phyloP scores from a whole-genome alignment of 2,113 vertebrate genomes.

The Turdus rufiventris region DNA sequence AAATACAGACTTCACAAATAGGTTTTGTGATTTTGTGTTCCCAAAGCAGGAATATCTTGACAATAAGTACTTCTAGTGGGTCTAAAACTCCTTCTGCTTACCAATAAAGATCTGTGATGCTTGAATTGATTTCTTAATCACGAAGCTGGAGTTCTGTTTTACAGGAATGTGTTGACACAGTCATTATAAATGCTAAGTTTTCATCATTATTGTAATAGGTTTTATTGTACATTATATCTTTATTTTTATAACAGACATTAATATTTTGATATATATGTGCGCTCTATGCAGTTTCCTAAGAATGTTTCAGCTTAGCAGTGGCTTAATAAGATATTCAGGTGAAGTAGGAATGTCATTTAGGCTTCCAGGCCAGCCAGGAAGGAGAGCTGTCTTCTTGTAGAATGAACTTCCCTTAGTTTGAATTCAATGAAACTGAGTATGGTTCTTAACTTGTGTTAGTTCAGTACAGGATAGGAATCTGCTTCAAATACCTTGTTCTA shows the following conservation, averaged over 20 bases:
- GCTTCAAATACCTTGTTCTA: background rate
- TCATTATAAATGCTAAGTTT: background rate
- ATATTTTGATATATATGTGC: accelerated
- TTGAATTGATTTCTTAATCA: background rate
- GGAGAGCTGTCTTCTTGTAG: background rate
- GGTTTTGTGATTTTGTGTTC: background rate
- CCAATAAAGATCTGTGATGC: background rate
- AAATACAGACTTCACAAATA: background rate
- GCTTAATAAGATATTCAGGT: background rate
- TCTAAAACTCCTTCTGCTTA: background rate
- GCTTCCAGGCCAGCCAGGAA: background rate
- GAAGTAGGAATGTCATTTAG: background rate
- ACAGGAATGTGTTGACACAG: background rate
- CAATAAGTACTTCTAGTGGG: background rate
- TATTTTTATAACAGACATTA: background rate
- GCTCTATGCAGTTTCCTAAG: background rate
- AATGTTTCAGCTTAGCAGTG: background rate
- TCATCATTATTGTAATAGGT: background rate
- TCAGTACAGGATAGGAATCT: background rate
- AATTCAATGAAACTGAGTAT: background rate
- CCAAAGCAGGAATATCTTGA: background rate
- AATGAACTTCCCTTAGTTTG: background rate
- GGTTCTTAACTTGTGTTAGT: background rate
- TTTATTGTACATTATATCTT: background rate
- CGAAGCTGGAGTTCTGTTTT: background rate